Conservation (phyloP, 2,113 vertebrate genomes). For the Nesoenas mayeri region DNA sequence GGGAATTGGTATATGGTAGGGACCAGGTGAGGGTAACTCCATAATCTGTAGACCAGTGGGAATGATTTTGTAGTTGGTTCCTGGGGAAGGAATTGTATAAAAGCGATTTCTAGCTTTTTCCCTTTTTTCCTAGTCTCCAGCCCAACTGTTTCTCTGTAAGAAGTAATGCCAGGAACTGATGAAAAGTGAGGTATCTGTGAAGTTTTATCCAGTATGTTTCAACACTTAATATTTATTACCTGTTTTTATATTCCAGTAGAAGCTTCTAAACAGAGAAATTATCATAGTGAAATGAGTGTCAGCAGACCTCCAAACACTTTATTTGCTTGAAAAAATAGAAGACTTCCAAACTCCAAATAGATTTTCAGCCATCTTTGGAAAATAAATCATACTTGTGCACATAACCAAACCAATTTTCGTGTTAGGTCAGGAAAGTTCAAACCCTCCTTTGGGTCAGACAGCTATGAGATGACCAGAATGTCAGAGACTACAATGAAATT, state of each 20-base stretch:
- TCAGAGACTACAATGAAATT: neutral
- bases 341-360: neutral
- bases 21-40: neutral
- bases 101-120: neutral
- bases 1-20: neutral
- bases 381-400: neutral
- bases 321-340: neutral
- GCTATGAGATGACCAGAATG: neutral
- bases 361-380: neutral
- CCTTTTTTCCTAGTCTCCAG: neutral
- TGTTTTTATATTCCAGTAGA: neutral
- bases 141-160: neutral
- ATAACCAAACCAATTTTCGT: neutral
- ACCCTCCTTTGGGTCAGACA: neutral
- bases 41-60: neutral
- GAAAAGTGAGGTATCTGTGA: neutral
- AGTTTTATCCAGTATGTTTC: neutral
- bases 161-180: neutral
- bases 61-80: neutral
- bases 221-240: neutral
- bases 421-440: neutral
- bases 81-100: neutral
- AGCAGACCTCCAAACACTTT: neutral
- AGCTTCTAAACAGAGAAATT: neutral
- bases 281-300: neutral